Evolutionary conservation across 2,113 vertebrate species (phyloP).

Genomic region (Ptychochromis oligacanthus): DNA sequence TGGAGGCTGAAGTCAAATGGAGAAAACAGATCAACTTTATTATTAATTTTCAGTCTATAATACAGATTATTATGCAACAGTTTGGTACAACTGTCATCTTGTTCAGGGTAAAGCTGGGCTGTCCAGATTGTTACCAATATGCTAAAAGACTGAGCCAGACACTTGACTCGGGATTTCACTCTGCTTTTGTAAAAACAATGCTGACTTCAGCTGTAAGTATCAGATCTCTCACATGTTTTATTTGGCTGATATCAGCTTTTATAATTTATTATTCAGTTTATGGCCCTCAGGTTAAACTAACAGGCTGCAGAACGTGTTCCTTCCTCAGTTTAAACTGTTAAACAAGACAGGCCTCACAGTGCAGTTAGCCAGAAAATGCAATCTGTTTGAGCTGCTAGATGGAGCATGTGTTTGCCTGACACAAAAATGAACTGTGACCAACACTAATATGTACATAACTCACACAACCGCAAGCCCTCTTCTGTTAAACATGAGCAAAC

Average conservation of each 20-base stretch:
- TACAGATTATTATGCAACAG: constrained; percentile 19
- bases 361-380: not conserved
- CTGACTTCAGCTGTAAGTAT: not conserved
- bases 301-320: not conserved
- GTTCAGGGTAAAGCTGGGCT: not conserved
- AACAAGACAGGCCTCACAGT: not conserved
- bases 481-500: not conserved
- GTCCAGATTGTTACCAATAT: constrained; percentile 42
- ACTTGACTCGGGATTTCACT: constrained; percentile 9
- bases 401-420: not conserved
- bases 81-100: not conserved
- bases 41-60: constrained; percentile 21
- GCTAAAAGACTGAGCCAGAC: constrained; percentile 20
- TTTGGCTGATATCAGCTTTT: not conserved
- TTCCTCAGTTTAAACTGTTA: not conserved
- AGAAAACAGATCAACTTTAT: constrained; percentile 1
- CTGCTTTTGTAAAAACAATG: constrained; percentile 17
- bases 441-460: not conserved
- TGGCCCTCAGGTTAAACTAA: not conserved
- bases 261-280: not conserved
- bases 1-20: constrained; percentile 4
- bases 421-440: not conserved
- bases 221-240: not conserved
- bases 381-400: not conserved
- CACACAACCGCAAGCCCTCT: not conserved